Evolutionary conservation across 2,797 vertebrate genomes (phyloP), one percentile per base, ranked within the genome.

Genomic region (Sebastes miniatus): DNA sequence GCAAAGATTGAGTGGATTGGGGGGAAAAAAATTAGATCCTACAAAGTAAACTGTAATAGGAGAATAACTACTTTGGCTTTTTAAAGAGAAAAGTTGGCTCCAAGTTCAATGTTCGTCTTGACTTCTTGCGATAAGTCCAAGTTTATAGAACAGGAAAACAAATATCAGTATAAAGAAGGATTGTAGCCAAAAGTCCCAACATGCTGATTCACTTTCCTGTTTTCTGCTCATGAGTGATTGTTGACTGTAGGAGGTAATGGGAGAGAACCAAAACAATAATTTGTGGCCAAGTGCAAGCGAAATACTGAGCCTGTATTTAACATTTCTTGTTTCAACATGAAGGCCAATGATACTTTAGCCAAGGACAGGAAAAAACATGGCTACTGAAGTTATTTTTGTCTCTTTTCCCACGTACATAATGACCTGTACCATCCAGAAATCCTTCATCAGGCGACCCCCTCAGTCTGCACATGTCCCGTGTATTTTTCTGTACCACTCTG

Each of bases 141-240:
- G 20, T 22, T 76, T 6, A 25, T 27, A 16, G 25, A 59, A 77
- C 13, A 76, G 34, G 57, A 66, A 61, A 34, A 65, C 22, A 68
- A 77, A 69, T 13, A 62, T 29, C 11, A 59, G 50, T 13, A 25
- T 58, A 47, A 72, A 63, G 39, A n/a, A 34, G 47, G 69, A 22
- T 11, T 70, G 69, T 2, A 31, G 71, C 74, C 47, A 54, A 22
- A 29, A 75, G 68, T 69, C 16, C 13, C 57, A 78, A 80, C 63
- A 32, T 11, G 20, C 8, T 76, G 83, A 88, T 76, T 92, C 85
- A 88, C 73, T 83, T 87, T 87, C 84, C 87, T 68, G 79, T 87
- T 88, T 83, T 69, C 31, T 54, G n/a, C 58, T 59, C 22, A 18
- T 25, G 22, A 67, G 10, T n/a, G 16, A 70, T 6, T 62, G 62